Base-by-base conservation (phyloP, 2,888 invertebrate species). In the Drosophila eohydei region DNA sequence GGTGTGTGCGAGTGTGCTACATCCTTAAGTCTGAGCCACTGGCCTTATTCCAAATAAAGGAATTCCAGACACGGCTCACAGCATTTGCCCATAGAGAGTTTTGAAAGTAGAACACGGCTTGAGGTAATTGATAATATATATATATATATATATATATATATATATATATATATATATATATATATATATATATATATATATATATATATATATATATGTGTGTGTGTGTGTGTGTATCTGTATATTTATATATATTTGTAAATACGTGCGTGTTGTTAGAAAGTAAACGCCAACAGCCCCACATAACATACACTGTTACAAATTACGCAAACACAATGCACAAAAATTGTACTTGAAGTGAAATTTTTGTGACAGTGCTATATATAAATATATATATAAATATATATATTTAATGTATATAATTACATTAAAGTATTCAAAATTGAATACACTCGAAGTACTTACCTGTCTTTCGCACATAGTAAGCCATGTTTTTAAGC, bases 11-110 rank as follows among this genome's bases (percentile, higher is more conserved):
- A 30, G 36, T 73, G 80, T 71, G 78, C 77, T 72, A 86, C 89
- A 89, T 83, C 84, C 89, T 83, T 83, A 74, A 38, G 71, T 68
- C 75, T 86, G 86, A 78, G 83, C 86, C 71, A 82, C 67, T 84
- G 81, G 81, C 83, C 83, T 81, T 75, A 86, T 88, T 84, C 81
- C 74, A 67, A 64, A 74, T 72, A 78, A 85, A 82, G 80, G 82
- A 65, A 80, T 74, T 70, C 76, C 67, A 80, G 71, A 78, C 78
- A 74, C 61, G 67, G 56, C 66, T 61, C 65, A 57, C 61, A 58
- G 57, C 71, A 73, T 64, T 66, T 70, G 81, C 57, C 60, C 69
- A 67, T 81, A 83, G 82, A 76, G 79, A 83, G 87, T 66, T 60
- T 46, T 38, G 78, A 84, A 84, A 79, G 84, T 84, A 84, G 87